Conservation (phyloP, 2,797 vertebrate genomes). For the Oryzias sinensis region DNA sequence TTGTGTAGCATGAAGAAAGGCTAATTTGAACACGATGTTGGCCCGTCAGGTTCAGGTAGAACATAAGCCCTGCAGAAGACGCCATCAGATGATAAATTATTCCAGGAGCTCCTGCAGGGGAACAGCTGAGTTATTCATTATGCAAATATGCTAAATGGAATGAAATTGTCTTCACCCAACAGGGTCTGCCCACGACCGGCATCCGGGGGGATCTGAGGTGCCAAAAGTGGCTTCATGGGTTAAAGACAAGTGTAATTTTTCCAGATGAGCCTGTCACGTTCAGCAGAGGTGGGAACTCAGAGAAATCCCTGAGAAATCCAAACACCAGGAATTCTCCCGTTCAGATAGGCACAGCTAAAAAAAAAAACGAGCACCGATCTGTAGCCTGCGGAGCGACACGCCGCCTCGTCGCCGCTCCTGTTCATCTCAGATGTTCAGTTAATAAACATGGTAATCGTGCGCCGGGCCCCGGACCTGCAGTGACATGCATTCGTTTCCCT, state of each 20-base stretch:
- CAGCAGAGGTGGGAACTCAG: neutral
- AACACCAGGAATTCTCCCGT: neutral
- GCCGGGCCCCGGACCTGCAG: conserved; percentile 28
- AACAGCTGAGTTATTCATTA: conserved; percentile 60
- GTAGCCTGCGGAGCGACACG: conserved; percentile 10
- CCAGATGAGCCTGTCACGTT: conserved; percentile 9
- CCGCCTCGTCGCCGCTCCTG: conserved; percentile 23
- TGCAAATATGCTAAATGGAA: conserved; percentile 63
- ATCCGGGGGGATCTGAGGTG: conserved; percentile 31
- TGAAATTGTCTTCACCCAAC: conserved; percentile 42
- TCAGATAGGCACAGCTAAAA: neutral
- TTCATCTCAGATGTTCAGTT: conserved; percentile 49
- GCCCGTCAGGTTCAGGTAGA: conserved; percentile 40
- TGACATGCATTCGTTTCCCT: conserved; percentile 38
- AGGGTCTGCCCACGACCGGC: conserved; percentile 14
- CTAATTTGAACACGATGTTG: conserved; percentile 60
- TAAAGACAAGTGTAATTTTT: conserved; percentile 31
- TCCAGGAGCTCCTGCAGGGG: conserved; percentile 37
- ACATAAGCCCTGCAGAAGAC: conserved; percentile 40
- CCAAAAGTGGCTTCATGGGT: conserved; percentile 21
- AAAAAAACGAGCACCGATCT: neutral
- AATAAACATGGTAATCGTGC: conserved; percentile 70
- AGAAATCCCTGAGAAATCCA: conserved; percentile 15
- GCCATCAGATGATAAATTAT: conserved; percentile 54
- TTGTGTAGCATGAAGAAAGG: conserved; percentile 42